These are phyloP conservation scores for Morone chrysops DNA, from an alignment of 2,113 vertebrate genomes.

Conservation along the genomic window DNA sequence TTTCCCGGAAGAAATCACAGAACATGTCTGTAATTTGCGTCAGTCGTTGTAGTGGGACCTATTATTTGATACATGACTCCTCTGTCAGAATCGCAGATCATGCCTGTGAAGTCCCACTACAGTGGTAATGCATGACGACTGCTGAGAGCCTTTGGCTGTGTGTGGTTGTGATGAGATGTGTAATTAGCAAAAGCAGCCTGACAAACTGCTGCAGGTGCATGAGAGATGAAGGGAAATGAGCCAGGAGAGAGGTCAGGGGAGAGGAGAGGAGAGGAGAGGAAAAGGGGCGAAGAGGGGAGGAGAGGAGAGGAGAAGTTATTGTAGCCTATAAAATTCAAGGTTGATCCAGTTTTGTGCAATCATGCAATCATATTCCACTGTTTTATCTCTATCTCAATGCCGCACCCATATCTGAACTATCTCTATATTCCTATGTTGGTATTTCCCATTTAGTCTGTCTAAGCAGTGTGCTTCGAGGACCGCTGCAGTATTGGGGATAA, in stretches of 20 bases:
- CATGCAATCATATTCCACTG: constrained; percentile 17
- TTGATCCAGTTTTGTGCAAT: constrained; percentile 28
- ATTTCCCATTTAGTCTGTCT: constrained; percentile 6
- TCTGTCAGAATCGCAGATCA: constrained; percentile 34
- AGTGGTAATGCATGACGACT: constrained; percentile 49
- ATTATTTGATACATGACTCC: constrained; percentile 48
- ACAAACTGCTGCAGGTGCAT: constrained; percentile 78
- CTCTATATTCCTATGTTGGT: background rate
- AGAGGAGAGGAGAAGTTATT: constrained; percentile 16
- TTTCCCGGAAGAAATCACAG: background rate
- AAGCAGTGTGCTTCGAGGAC: background rate
- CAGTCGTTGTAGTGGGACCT: constrained; percentile 40
- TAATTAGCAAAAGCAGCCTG: constrained; percentile 73
- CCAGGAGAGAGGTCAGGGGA: constrained; percentile 66
- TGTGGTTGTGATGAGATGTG: constrained; percentile 70
- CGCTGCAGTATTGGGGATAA: constrained; percentile 25
- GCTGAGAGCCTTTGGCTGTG: constrained; percentile 65
- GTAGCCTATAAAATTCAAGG: constrained; percentile 36
- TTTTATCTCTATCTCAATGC: constrained; percentile 15
- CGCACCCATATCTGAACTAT: constrained; percentile 2
- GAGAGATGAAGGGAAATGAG: constrained; percentile 66
- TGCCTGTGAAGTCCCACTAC: constrained; percentile 49
- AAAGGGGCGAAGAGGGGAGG: constrained; percentile 29
- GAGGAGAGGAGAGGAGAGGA: constrained; percentile 20
- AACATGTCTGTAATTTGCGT: constrained; percentile 40